Evolutionary conservation across 1,140 invertebrate species (phyloP).

Genomic region (Oedothorax gibbosus): DNA sequence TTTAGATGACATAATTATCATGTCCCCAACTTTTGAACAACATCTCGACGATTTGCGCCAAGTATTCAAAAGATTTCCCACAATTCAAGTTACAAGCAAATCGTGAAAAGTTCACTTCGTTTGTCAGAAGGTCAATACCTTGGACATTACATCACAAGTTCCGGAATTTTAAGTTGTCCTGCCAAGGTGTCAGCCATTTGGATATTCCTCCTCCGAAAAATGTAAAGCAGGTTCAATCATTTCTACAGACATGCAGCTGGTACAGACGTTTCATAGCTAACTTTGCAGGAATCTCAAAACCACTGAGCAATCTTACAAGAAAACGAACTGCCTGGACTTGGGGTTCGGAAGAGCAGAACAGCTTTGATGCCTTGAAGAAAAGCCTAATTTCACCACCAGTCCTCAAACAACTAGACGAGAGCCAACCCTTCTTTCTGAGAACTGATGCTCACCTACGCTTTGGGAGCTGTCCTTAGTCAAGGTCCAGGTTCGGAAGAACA

Average conservation of each 20-base stretch:
- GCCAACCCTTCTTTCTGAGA: not conserved
- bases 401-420: slow-evolving; percentile 16
- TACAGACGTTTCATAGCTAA: slow-evolving; percentile 2
- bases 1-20: slow-evolving; percentile 67
- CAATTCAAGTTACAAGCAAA: slow-evolving; percentile 37
- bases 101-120: slow-evolving; percentile 49
- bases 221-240: slow-evolving; percentile 29
- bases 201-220: slow-evolving; percentile 37
- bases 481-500: slow-evolving; percentile 59
- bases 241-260: slow-evolving; percentile 27
- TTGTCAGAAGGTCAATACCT: slow-evolving; percentile 38
- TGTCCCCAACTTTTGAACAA: slow-evolving; percentile 59
- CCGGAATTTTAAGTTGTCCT: slow-evolving; percentile 30
- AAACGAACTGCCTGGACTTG: slow-evolving; percentile 44
- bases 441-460: slow-evolving; percentile 32
- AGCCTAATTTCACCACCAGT: not conserved
- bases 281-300: slow-evolving; percentile 21
- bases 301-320: slow-evolving; percentile 26
- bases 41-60: slow-evolving; percentile 25
- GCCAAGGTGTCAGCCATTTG: slow-evolving; percentile 25
- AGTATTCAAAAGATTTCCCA: slow-evolving; percentile 24
- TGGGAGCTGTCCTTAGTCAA: slow-evolving; percentile 65
- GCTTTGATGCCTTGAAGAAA: slow-evolving; percentile 43
- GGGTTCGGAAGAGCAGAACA: slow-evolving; percentile 8
- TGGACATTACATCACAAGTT: slow-evolving; percentile 45